Base-by-base conservation (phyloP, 1,140 invertebrate genomes). In the Nephila pilipes region DNA sequence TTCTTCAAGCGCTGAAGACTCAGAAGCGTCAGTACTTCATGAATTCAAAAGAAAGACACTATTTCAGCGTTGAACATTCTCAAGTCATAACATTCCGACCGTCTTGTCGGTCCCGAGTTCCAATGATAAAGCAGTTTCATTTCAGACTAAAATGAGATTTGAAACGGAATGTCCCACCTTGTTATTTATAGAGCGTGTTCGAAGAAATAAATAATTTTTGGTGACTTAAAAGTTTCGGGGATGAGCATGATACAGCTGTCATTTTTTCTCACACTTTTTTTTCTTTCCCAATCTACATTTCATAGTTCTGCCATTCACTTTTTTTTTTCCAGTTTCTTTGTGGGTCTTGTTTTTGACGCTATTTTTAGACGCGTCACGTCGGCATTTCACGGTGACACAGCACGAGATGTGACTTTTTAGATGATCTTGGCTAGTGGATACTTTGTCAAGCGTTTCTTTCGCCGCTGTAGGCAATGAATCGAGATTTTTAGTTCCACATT, bases 141-240 rank as follows among this genome's bases (percentile, higher is more conserved):
- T 32, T 32, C 69, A 5, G 29, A 36, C 3, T 12, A 18, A 75
- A 75, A 75, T 32, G 69, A 75, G 69, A 75, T 75, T 75, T 29
- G 29, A 36, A 20, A 75, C 18, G 69, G 29, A 32, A 36, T 75
- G 69, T 75, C 12, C 69, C 69, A 75, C 69, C 69, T 75, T 75
- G 65, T 75, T 75, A 75, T 75, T 75, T 75, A 75, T 75, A 75
- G 69, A 32, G 25, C 29, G 29, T 75, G 69, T 75, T 75, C 18
- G 69, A 75, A 75, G 69, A 75, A 75, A 75, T 75, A 75, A 36
- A 75, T 36, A 75, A 75, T 75, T 75, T 75, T 75, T 60, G 16
- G 63, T 20, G 69, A 75, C 29, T 75, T 75, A 32, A 20, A 32
- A 32, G 29, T 75, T 29, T 75, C 32, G 29, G 58, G 58, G 6